Percentiles rank a stretch among this genome's conserved stretches.
Conservation (phyloP, 2,888 invertebrate genomes). For the Torymus tubicola region DNA sequence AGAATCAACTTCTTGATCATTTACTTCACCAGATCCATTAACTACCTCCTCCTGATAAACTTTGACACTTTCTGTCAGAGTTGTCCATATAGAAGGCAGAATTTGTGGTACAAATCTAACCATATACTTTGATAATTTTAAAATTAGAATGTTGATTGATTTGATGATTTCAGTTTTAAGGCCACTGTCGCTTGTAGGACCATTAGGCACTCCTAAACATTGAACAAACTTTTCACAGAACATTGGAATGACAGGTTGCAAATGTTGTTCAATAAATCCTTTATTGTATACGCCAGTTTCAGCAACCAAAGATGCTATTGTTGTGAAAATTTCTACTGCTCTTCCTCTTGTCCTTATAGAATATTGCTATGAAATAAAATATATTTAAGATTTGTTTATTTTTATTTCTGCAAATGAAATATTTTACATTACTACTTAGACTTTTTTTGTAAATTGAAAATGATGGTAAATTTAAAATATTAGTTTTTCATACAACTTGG, state of each 20-base stretch:
- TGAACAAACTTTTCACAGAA: slow-evolving; percentile 82
- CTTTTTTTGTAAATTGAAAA: too few relatives aligned
- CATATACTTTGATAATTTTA: slow-evolving; percentile 81
- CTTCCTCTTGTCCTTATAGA: slow-evolving; percentile 80
- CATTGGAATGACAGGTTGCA: slow-evolving; percentile 83
- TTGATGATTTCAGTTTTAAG: slow-evolving; percentile 83
- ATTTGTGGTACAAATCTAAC: slow-evolving; percentile 80
- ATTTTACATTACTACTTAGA: too few relatives aligned
- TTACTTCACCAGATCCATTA: slow-evolving; percentile 78
- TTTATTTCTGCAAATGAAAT: too few relatives aligned
- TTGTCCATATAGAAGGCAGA: slow-evolving; percentile 82
- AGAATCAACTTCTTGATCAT: slow-evolving; percentile 80
- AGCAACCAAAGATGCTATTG: slow-evolving; percentile 79
- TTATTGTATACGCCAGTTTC: slow-evolving; percentile 78
- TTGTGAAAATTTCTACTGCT: slow-evolving; percentile 83
- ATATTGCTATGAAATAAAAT: slow-evolving; percentile 75
- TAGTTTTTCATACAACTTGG: too few relatives aligned
- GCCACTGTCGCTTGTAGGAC: slow-evolving; percentile 79
- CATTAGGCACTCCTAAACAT: slow-evolving; percentile 79
- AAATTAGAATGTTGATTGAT: slow-evolving; percentile 81
- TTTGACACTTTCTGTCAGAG: slow-evolving; percentile 83
- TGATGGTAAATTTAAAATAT: too few relatives aligned
- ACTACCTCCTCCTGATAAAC: slow-evolving; percentile 82
- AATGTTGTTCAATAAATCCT: slow-evolving; percentile 79
- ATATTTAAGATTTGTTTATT: neutral